Evolutionary conservation across 1,140 invertebrate species (phyloP).

Genomic region (Pseudobourletiella spinata): DNA sequence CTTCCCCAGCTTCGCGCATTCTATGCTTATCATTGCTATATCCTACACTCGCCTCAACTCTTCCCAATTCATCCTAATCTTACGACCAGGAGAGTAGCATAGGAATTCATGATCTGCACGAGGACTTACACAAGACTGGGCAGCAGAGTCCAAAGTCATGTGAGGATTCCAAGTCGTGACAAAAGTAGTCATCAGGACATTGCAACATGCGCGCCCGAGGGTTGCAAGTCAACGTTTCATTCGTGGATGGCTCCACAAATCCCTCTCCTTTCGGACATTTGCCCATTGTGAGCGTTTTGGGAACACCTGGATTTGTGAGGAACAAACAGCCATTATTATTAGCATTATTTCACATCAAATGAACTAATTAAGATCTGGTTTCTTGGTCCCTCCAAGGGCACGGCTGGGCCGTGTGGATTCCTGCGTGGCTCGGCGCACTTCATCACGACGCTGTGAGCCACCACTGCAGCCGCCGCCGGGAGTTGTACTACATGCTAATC

Average conservation of each 20-base stretch:
- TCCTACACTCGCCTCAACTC: too few relatives aligned
- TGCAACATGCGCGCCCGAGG: constrained; percentile 28
- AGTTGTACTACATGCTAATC: too few relatives aligned
- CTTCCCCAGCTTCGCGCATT: too few relatives aligned
- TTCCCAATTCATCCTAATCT: too few relatives aligned
- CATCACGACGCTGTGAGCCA: too few relatives aligned
- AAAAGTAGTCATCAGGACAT: constrained; percentile 34
- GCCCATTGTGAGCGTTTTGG: constrained; percentile 12
- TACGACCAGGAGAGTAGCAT: too few relatives aligned
- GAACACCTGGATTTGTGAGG: constrained; percentile 15
- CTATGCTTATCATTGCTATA: too few relatives aligned
- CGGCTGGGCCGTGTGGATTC: too few relatives aligned
- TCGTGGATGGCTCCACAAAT: constrained; percentile 24
- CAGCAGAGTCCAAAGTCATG: constrained; percentile 28
- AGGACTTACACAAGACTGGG: constrained; percentile 24
- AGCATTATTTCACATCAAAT: neutral
- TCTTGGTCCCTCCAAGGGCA: neutral
- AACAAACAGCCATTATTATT: neutral
- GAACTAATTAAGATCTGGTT: neutral
- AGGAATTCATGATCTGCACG: too few relatives aligned
- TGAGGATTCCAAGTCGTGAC: constrained; percentile 22
- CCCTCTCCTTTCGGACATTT: constrained; percentile 32
- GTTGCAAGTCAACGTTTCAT: constrained; percentile 34
- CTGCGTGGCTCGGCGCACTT: too few relatives aligned
- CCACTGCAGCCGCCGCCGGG: too few relatives aligned